These are phyloP conservation scores for Nasonia giraulti DNA, from an alignment of 1,140 invertebrate genomes.

Conservation along the genomic window DNA sequence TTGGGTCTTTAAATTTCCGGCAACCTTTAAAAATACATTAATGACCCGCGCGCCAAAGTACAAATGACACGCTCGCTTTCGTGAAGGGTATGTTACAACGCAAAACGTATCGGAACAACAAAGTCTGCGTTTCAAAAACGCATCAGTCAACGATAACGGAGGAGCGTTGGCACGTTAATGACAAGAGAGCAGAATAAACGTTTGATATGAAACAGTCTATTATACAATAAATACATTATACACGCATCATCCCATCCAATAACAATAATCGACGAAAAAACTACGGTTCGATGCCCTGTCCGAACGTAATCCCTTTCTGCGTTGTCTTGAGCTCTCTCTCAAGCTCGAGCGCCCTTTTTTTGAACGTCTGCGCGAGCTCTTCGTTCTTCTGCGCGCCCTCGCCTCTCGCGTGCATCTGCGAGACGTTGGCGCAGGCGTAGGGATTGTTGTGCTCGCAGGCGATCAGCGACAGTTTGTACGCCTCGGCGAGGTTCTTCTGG, in stretches of 20 bases:
- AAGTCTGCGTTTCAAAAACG: too few relatives aligned
- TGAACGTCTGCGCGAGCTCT: conserved; percentile 82
- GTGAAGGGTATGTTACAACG: too few relatives aligned
- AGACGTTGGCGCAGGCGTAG: conserved; percentile 90
- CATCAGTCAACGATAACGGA: not conserved
- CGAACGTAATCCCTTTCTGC: conserved; percentile 78
- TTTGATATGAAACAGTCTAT: conserved; percentile 19
- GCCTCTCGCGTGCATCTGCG: conserved; percentile 86
- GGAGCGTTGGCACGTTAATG: not conserved
- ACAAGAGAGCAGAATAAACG: not conserved
- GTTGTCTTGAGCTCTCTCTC: conserved; percentile 79
- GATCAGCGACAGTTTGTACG: conserved; percentile 83
- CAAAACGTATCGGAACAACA: too few relatives aligned
- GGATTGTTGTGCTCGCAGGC: conserved; percentile 88
- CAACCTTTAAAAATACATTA: too few relatives aligned
- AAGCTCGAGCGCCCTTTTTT: conserved; percentile 81
- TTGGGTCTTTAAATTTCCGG: too few relatives aligned
- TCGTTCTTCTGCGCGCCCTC: conserved; percentile 84
- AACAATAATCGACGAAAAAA: not conserved
- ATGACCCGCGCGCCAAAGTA: too few relatives aligned
- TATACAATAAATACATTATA: conserved; percentile 22
- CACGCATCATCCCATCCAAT: not conserved
- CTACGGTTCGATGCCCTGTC: conserved; percentile 76
- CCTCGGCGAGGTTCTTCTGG: conserved; percentile 81
- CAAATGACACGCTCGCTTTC: too few relatives aligned